These are phyloP conservation scores for Philotrypesis tridentata DNA, from an alignment of 1,140 invertebrate species.

Conservation along the genomic window DNA sequence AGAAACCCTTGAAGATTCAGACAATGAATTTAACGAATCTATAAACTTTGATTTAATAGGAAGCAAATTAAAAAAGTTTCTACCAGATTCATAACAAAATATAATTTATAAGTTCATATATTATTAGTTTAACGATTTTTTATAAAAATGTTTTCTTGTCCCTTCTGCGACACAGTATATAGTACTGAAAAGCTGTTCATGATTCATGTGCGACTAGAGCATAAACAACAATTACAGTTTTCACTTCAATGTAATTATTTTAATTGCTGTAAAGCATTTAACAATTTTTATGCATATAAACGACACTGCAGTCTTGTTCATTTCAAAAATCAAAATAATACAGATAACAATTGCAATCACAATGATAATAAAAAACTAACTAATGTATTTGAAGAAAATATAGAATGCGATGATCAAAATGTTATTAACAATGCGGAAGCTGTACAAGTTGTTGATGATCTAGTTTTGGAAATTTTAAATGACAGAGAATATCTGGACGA, in stretches of 20 bases:
- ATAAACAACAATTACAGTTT: neutral
- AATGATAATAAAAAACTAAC: neutral
- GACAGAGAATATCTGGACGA: too few species aligned
- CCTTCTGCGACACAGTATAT: neutral
- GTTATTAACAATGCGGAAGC: neutral
- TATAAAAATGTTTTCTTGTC: constrained; percentile 30
- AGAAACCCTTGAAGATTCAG: too few species aligned
- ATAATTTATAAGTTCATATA: neutral
- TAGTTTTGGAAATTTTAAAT: neutral
- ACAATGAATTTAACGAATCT: too few species aligned
- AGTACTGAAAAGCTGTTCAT: neutral
- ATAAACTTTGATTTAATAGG: too few species aligned
- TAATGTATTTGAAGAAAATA: too few species aligned
- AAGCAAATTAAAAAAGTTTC: too few species aligned
- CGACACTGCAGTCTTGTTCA: constrained; percentile 9
- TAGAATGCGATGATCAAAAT: too few species aligned
- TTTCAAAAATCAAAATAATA: neutral
- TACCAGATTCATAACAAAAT: too few species aligned
- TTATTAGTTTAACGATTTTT: neutral
- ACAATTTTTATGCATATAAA: constrained; percentile 29
- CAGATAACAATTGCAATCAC: neutral
- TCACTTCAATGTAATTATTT: constrained; percentile 17
- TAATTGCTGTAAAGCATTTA: constrained; percentile 34
- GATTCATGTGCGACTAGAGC: constrained; percentile 28
- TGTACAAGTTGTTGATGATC: neutral